Conservation (phyloP, 2,797 vertebrate species). For the Argentina silus region DNA sequence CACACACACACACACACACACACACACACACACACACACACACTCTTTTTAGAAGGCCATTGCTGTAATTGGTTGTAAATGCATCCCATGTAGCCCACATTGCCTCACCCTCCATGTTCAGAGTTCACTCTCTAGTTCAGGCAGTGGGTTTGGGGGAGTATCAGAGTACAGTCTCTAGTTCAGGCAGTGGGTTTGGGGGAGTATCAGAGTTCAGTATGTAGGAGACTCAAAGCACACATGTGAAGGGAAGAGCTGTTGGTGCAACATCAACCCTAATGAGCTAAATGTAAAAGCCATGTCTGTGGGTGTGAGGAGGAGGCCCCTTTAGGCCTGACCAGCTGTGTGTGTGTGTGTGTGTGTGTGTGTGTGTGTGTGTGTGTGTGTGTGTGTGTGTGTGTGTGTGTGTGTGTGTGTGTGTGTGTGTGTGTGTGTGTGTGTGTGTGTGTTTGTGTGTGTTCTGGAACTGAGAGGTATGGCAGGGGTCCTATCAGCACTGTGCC, state of each 20-base stretch:
- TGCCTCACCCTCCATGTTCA: background rate
- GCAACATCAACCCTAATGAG: constrained; percentile 43
- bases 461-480: constrained; percentile 61
- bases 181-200: background rate
- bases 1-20: background rate
- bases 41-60: constrained; percentile 45
- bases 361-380: constrained; percentile 11
- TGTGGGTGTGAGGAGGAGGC: constrained; percentile 39
- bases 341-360: constrained; percentile 6
- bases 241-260: constrained; percentile 39
- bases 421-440: constrained; percentile 13
- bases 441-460: constrained; percentile 10
- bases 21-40: background rate
- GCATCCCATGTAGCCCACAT: constrained; percentile 1
- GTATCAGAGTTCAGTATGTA: background rate
- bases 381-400: background rate
- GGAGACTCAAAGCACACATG: constrained; percentile 33
- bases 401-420: constrained; percentile 6
- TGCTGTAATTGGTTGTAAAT: constrained; percentile 38
- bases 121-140: background rate
- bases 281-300: constrained; percentile 51
- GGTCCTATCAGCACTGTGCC: constrained; percentile 61
- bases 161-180: no score
- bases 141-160: background rate
- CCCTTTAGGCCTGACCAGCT: constrained; percentile 35